These are phyloP conservation scores for Phania funesta DNA, from an alignment of 2,888 invertebrate genomes.

Conservation along the genomic window DNA sequence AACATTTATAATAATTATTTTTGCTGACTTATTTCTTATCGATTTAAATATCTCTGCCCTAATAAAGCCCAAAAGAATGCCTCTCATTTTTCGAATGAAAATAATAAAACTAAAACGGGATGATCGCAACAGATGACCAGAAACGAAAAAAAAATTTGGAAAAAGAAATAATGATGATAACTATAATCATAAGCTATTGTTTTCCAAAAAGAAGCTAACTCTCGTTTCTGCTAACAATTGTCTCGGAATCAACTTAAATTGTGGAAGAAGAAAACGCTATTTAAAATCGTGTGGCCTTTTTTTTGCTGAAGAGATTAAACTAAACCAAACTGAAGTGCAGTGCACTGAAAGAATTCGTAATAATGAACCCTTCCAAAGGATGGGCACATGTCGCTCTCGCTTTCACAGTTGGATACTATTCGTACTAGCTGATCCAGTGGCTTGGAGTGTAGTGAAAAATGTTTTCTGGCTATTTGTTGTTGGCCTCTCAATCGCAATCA, in stretches of 20 bases:
- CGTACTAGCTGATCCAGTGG: slow-evolving; percentile 12
- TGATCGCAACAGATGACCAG: slow-evolving; percentile 44
- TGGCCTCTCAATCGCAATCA: slow-evolving; percentile 69
- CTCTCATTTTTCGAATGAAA: slow-evolving; percentile 28
- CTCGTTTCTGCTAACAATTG: slow-evolving; percentile 59
- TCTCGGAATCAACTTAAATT: slow-evolving; percentile 67
- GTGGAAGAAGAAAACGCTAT: slow-evolving; percentile 28
- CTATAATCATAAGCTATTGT: slow-evolving; percentile 67
- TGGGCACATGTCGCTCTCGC: slow-evolving; percentile 71
- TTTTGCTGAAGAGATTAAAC: slow-evolving; percentile 16
- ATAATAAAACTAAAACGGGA: background rate
- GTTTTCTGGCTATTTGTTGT: slow-evolving; percentile 31
- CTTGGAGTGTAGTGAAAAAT: slow-evolving; percentile 42
- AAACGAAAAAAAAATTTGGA: slow-evolving; percentile 13
- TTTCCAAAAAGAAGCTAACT: slow-evolving; percentile 44
- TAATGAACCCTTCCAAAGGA: slow-evolving; percentile 67
- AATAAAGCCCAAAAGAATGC: slow-evolving; percentile 48
- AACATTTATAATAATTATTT: background rate
- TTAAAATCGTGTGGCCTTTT: slow-evolving; percentile 52
- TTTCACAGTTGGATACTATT: slow-evolving; percentile 67
- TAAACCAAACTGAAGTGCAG: background rate
- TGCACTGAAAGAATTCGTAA: slow-evolving; percentile 46
- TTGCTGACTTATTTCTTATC: slow-evolving; percentile 36
- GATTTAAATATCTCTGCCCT: slow-evolving; percentile 29
- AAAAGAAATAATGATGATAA: slow-evolving; percentile 51